Base-by-base conservation (phyloP, 2,113 vertebrate species). In the Callopanchax toddi region DNA sequence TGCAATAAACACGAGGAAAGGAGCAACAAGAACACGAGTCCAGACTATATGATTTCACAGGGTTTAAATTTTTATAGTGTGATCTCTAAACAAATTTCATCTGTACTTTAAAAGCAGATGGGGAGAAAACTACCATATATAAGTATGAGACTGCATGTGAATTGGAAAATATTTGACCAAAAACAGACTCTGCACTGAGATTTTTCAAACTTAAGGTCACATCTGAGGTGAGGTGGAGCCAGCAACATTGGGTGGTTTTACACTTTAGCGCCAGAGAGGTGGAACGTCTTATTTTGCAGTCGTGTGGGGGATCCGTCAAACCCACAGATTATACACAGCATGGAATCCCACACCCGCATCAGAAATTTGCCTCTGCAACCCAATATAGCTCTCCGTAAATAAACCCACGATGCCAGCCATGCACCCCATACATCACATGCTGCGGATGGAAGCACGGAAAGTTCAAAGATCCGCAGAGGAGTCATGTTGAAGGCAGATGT, bases 401-500 rank as follows among this genome's bases (percentile, higher is more conserved):
- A 78, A 59, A 61, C 71, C 59, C 70, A 64, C 57, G 82, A 85
- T 76, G 75, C 60, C 57, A 57, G 58, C 44, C 63, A n/a, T 53
- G 59, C 52, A 52, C 57, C 67, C 48, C 76, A 82, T 85, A 67
- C 59, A 84, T 86, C 84, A 78, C 80, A 67, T 54, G 25, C 23
- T 60, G 49, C 45, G 34, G 53, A 78, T 66, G 63, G 21, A 62
- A 74, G 58, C 53, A 86, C 43, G 65, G 79, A 64, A 77, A 88
- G 84, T 86, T 90, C 87, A 89, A 86, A 87, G 86, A 86, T 75
- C 60, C 17, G 54, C 72, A 66, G 66, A 18, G 37, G 68, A 67
- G 73, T 72, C 88, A 85, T 86, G 84, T 82, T 90, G 81, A 68
- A 87, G 78, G 83, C 87, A 89, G 87, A 89, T 89, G 89, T 89